A percentile compares a stretch with the other conserved stretches of the same genome.
Conservation (phyloP, 2,113 vertebrate species). For the Coptodon rendalli region DNA sequence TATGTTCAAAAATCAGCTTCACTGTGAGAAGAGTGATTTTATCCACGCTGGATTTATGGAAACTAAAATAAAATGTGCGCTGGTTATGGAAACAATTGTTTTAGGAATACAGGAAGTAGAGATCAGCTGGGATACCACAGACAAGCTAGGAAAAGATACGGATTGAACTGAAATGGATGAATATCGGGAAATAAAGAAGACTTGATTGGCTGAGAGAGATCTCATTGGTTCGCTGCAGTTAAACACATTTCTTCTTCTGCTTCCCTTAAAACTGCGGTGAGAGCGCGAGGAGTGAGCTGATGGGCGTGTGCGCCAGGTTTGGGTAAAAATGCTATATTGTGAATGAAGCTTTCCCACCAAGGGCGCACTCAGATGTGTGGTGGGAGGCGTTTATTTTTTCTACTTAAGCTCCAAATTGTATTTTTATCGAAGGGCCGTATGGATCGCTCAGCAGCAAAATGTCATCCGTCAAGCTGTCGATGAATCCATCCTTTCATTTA, state of each 20-base stretch:
- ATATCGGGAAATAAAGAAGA: neutral
- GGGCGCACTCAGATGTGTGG: neutral
- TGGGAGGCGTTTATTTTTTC: neutral
- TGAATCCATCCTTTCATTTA: conserved; percentile 73
- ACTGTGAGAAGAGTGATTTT: neutral
- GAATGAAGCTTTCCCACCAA: neutral
- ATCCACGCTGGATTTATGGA: neutral
- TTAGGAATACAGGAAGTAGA: neutral
- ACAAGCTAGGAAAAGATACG: neutral
- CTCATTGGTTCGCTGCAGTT: neutral
- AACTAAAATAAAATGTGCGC: neutral
- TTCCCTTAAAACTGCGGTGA: neutral
- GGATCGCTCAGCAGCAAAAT: conserved; percentile 67
- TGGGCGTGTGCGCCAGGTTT: neutral
- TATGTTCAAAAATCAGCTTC: neutral
- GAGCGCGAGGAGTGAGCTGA: neutral
- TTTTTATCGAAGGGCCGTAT: conserved; percentile 71
- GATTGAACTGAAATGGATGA: neutral
- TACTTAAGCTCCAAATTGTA: conserved; percentile 66
- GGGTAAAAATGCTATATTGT: neutral
- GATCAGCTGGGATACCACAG: neutral
- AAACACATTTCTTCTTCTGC: neutral
- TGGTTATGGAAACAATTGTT: neutral
- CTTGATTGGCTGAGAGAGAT: neutral
- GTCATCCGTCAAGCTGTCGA: conserved; percentile 78